Conservation (phyloP, 2,113 vertebrate species). For the Antidorcas marsupialis region DNA sequence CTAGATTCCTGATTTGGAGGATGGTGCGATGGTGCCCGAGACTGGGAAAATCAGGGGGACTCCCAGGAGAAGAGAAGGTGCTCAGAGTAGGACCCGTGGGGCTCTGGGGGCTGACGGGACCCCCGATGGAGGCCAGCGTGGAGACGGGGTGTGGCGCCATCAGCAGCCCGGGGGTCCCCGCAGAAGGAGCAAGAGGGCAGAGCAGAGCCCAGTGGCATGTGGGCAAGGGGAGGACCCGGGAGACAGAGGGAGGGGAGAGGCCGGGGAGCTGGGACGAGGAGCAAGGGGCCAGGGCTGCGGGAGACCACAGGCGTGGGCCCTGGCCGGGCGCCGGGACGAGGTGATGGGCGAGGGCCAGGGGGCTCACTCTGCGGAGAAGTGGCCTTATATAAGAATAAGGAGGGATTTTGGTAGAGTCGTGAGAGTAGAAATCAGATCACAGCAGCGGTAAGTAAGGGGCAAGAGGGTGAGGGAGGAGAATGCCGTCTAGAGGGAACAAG, state of each 20-base stretch:
- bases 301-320: not conserved
- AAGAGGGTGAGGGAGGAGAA: not conserved
- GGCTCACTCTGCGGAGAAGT: accelerated
- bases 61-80: not conserved
- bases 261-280: accelerated
- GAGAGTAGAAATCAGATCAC: too few species aligned
- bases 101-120: accelerated
- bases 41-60: not conserved
- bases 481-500: not conserved
- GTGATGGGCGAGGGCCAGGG: not conserved
- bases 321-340: accelerated
- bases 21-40: accelerated
- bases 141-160: not conserved
- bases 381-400: not conserved
- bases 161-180: not conserved
- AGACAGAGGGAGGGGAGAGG: accelerated
- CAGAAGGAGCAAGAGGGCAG: not conserved
- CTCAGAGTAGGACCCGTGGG: not conserved
- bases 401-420: not conserved
- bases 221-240: not conserved
- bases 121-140: too few species aligned
- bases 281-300: not conserved
- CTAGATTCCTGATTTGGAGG: not conserved
- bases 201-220: accelerated
- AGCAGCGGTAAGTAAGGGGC: not conserved